These are phyloP conservation scores for Chromis chromis DNA, from an alignment of 2,797 vertebrate genomes.

Conservation along the genomic window DNA sequence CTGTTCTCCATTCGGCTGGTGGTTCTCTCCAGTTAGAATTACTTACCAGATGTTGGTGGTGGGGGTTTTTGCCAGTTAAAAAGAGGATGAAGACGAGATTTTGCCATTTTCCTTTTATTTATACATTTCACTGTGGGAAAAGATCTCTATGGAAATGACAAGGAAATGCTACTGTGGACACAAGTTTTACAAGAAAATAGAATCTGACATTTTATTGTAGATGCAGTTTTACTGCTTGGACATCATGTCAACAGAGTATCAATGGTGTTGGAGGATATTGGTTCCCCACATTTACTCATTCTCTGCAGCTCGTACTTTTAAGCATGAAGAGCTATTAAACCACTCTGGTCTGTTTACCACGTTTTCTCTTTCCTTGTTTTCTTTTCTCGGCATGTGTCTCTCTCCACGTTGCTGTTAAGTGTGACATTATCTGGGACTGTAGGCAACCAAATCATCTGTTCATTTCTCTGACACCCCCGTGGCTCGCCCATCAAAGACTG, in stretches of 20 bases:
- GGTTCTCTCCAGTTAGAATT: not conserved
- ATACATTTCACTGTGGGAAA: not conserved
- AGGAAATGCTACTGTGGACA: not conserved
- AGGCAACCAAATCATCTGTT: slow-evolving; percentile 57
- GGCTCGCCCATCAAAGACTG: slow-evolving; percentile 63
- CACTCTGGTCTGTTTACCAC: slow-evolving; percentile 7
- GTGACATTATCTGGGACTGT: slow-evolving; percentile 56
- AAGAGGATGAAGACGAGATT: not conserved
- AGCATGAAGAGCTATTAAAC: slow-evolving; percentile 32
- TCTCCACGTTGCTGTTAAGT: slow-evolving; percentile 34
- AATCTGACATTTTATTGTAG: not conserved
- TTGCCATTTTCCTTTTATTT: not conserved
- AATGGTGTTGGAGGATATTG: not conserved
- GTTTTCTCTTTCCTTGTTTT: slow-evolving; percentile 1
- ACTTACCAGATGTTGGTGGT: not conserved
- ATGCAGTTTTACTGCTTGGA: not conserved
- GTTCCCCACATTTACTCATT: slow-evolving; percentile 6
- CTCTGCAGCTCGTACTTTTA: slow-evolving; percentile 12
- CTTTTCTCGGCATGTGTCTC: slow-evolving; percentile 20
- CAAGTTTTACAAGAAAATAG: not conserved
- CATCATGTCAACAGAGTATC: not conserved
- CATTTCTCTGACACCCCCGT: slow-evolving; percentile 56
- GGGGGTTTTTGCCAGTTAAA: not conserved
- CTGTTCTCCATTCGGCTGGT: not conserved
- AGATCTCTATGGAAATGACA: not conserved